phyloP scores from a whole-genome alignment of 2,888 invertebrate genomes.

The Acronicta psi region DNA sequence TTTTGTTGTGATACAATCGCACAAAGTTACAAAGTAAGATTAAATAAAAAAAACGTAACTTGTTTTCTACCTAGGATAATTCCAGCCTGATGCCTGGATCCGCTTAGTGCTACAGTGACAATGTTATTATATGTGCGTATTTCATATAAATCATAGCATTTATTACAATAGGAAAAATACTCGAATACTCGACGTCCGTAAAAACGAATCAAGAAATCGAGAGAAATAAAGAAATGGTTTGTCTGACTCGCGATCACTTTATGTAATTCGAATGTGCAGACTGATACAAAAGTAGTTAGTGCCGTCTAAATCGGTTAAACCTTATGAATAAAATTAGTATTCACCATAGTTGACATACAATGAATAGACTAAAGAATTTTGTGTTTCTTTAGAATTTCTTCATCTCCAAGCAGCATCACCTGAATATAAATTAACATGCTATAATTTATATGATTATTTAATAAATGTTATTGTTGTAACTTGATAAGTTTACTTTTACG shows the following conservation, averaged over 20 bases:
- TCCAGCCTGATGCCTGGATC: neutral
- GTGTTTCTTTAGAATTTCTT: too few species aligned
- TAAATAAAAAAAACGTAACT: conserved; percentile 19
- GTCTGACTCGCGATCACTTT: too few species aligned
- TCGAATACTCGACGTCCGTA: too few species aligned
- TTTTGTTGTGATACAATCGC: conserved; percentile 16
- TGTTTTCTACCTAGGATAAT: conserved; percentile 10
- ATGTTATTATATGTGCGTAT: conserved; percentile 19
- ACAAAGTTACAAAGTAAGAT: conserved; percentile 22
- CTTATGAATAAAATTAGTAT: too few species aligned
- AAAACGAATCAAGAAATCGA: too few species aligned
- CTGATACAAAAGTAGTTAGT: neutral
- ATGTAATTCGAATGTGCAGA: neutral
- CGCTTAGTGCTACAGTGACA: conserved; percentile 11
- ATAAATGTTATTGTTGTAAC: conserved; percentile 50
- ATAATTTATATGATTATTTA: conserved; percentile 54
- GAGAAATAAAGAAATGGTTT: too few species aligned
- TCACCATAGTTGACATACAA: conserved; percentile 40
- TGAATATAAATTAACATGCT: conserved; percentile 49
- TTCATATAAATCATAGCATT: conserved; percentile 58
- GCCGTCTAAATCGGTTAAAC: too few species aligned
- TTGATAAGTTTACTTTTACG: conserved; percentile 57
- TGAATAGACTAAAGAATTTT: conserved; percentile 57
- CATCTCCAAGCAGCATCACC: conserved; percentile 49
- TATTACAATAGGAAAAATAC: conserved; percentile 20